phyloP scores from a whole-genome alignment of 2,888 invertebrate genomes.

The Eurytoma adleriae region DNA sequence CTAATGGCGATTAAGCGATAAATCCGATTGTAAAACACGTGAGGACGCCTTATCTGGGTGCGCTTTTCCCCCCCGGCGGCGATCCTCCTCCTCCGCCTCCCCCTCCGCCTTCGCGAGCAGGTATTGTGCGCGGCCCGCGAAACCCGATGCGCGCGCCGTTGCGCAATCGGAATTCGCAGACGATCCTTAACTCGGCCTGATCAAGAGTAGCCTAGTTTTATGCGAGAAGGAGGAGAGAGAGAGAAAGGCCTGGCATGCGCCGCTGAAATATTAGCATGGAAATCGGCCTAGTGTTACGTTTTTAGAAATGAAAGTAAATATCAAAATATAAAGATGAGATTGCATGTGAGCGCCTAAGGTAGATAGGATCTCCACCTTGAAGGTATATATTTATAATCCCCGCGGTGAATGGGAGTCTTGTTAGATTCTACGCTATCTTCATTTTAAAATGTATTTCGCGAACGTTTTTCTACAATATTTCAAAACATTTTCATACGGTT shows the following conservation, averaged over 20 bases:
- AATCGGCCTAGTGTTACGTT: conserved; percentile 37
- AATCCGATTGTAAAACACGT: conserved; percentile 68
- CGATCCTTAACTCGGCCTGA: conserved; percentile 27
- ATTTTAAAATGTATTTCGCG: too few relatives aligned
- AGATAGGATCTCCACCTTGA: neutral
- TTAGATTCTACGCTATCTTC: too few relatives aligned
- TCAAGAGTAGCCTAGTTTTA: conserved; percentile 42
- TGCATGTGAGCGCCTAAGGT: neutral
- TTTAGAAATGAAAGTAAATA: conserved; percentile 39
- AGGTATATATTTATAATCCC: neutral
- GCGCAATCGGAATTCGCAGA: conserved; percentile 41
- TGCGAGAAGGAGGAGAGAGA: neutral
- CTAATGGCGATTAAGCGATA: conserved; percentile 73
- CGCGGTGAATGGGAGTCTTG: too few relatives aligned
- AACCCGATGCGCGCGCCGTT: conserved; percentile 41
- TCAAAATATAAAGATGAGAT: neutral
- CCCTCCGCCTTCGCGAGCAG: neutral
- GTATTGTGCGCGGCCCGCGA: neutral
- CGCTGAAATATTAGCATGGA: conserved; percentile 30
- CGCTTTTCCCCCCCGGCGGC: conserved; percentile 53
- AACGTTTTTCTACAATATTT: too few relatives aligned
- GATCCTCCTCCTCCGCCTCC: conserved; percentile 4
- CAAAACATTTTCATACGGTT: too few relatives aligned
- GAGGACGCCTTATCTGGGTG: conserved; percentile 63
- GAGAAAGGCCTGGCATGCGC: neutral